These are phyloP conservation scores for Eulemur mongoz DNA, from an alignment of 2,797 vertebrate species.

Conservation along the genomic window DNA sequence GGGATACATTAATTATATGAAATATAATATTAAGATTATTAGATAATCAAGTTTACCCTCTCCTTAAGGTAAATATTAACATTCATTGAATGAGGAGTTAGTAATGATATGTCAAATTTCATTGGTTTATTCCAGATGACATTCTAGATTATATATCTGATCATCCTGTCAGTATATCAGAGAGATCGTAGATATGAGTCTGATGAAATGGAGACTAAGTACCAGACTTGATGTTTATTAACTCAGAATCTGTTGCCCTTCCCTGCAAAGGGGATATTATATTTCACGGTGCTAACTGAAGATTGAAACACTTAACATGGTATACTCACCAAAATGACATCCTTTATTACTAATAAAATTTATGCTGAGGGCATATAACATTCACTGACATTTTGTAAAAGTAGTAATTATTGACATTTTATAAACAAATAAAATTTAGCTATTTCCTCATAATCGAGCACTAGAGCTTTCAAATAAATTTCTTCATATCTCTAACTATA, in stretches of 20 bases:
- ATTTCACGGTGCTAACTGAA: neutral
- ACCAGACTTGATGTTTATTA: neutral
- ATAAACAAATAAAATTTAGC: neutral
- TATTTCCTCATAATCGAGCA: neutral
- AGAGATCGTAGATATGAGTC: accelerated
- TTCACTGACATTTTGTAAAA: neutral
- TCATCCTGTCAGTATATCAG: neutral
- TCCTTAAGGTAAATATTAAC: neutral
- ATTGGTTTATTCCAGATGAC: neutral
- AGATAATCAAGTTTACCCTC: neutral
- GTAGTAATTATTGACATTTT: neutral
- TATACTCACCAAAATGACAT: neutral
- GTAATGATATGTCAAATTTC: neutral
- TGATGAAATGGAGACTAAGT: neutral
- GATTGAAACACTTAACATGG: neutral
- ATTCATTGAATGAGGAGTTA: neutral
- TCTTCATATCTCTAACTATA: neutral
- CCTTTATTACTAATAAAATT: neutral
- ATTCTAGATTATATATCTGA: too few species aligned
- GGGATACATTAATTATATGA: neutral
- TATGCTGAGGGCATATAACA: neutral
- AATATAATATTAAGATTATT: neutral
- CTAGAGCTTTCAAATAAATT: neutral
- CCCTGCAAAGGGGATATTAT: neutral
- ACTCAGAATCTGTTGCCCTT: neutral